Base-by-base conservation (phyloP, 2,113 vertebrate genomes). In the Thamnophis sirtalis region DNA sequence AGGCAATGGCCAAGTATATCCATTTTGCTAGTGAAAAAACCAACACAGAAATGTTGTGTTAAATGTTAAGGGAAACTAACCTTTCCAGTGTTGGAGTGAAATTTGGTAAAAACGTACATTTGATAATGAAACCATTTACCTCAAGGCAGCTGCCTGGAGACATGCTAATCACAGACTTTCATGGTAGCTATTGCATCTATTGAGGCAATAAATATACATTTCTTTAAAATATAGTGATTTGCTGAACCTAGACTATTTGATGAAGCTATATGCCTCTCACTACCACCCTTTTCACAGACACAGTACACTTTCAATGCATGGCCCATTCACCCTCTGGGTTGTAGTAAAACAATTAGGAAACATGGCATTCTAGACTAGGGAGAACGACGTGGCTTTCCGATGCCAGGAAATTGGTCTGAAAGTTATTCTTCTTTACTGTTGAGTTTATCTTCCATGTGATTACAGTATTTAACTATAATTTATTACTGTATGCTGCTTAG, bases 271-370 rank as follows among this genome's bases (percentile, higher is more conserved):
- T 53, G 49, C 85, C n/a, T 87, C 51, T 87, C n/a, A 56, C 54
- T 13, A 55, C 85, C 53, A 10, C 26, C 53, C 53, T 55, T 89
- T 63, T 60, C 26, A 60, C 38, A 60, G 24, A 48, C 48, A 24
- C 5, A 48, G 49, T 24, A n/a, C 15, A 51, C 24, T 28, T 21
- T 17, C 49, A 2, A 13, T 0, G 0, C 19, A 89, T 92, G n/a
- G 92, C 51, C 80, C 87, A 9, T 84, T 56, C 63, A 68, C 92
- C 0, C 33, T 93, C 60, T 88, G 93, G 90, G 88, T n/a, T 60
- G 53, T 84, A 93, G 55, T 92, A 80, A 84, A 80, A 90, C 53
- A 93, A 86, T 6, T 90, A 91, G 38, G 91, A 24, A 91, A 33
- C 73, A 63, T 84, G 5, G 73, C 84, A 93, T 92, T 91, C 50